Evolutionary conservation across 2,797 vertebrate species (phyloP), one percentile per base, ranked within the genome.

Genomic region (Sciurus carolinensis): DNA sequence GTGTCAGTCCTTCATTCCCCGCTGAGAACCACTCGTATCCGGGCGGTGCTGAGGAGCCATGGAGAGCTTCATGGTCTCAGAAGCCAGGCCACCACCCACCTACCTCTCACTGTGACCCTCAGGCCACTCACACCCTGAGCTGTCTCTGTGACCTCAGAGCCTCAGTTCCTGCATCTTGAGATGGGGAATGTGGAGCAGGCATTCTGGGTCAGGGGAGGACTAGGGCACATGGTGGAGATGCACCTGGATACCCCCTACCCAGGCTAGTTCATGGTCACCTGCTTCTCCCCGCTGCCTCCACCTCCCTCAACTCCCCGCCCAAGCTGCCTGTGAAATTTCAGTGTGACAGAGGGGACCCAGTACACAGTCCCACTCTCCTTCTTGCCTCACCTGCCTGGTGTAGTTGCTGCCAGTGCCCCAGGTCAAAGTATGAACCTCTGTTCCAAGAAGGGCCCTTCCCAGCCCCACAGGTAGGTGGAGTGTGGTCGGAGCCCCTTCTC

Each of bases 11-110:
- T 57, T 20, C 52, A 7, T 3, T 5, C 39, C 50, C 4, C 6
- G n/a, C 10, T 0, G 72, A 36, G 30, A 36, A 12, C 1, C 0
- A 1, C 18, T 47, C 36, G 24, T 9, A 20, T 28, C 57, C 24
- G 3, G 18, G 69, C 50, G 52, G 50, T 17, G 8, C 8, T 6
- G 2, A 30, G n/a, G 33, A 13, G 28, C 15, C 5, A 0, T 24
- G 1, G 0, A 33, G 54, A 33, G 73, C 33, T 20, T 13, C 12
- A 14, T 10, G 54, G 36, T 20, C 42, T 69, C 67, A 44, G 81
- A 42, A 87, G 54, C 44, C 22, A 1, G 18, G 47, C 1, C 54
- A 36, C 33, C 59, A 47, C 47, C 52, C 75, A 33, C 57, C 13
- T 15, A 5, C 13, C 26, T 39, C 26, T 42, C 50, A 13, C 59